These are phyloP conservation scores for Moxostoma hubbsi DNA, from an alignment of 2,797 vertebrate genomes.

Conservation along the genomic window DNA sequence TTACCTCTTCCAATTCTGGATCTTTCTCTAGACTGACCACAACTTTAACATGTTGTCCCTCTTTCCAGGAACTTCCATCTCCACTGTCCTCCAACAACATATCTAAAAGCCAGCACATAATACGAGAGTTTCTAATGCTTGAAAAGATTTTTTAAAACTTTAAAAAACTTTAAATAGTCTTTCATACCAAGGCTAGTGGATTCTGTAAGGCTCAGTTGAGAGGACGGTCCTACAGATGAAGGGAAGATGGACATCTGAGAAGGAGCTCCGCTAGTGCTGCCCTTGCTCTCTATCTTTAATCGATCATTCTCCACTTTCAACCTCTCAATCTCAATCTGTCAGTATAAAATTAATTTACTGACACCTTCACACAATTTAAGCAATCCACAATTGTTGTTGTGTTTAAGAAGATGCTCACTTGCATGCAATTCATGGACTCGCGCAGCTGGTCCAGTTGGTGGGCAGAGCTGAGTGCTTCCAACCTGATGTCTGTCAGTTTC, in stretches of 20 bases:
- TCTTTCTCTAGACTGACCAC: slow-evolving; percentile 82
- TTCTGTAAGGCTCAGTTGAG: slow-evolving; percentile 81
- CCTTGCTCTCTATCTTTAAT: slow-evolving; percentile 80
- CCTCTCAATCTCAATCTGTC: slow-evolving; percentile 85
- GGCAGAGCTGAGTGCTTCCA: slow-evolving; percentile 88
- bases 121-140: not conserved
- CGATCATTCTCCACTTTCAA: slow-evolving; percentile 84
- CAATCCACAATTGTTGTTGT: not conserved
- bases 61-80: slow-evolving; percentile 81
- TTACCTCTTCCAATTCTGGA: slow-evolving; percentile 84
- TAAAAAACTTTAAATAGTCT: not conserved
- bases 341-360: slow-evolving; percentile 75
- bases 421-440: slow-evolving; percentile 89
- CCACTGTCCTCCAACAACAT: slow-evolving; percentile 85
- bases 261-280: slow-evolving; percentile 78
- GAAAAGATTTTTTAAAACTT: not conserved
- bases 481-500: slow-evolving; percentile 87
- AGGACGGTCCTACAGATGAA: slow-evolving; percentile 77
- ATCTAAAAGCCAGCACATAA: slow-evolving; percentile 69
- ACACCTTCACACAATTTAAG: not conserved
- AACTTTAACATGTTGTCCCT: slow-evolving; percentile 81
- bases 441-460: slow-evolving; percentile 89
- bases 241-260: slow-evolving; percentile 81
- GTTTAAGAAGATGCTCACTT: slow-evolving; percentile 71
- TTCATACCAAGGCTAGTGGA: slow-evolving; percentile 83